Evolutionary conservation across 2,888 invertebrate genomes (phyloP), one percentile per base, ranked within the genome.

Genomic region (Epirrhoe tristata): DNA sequence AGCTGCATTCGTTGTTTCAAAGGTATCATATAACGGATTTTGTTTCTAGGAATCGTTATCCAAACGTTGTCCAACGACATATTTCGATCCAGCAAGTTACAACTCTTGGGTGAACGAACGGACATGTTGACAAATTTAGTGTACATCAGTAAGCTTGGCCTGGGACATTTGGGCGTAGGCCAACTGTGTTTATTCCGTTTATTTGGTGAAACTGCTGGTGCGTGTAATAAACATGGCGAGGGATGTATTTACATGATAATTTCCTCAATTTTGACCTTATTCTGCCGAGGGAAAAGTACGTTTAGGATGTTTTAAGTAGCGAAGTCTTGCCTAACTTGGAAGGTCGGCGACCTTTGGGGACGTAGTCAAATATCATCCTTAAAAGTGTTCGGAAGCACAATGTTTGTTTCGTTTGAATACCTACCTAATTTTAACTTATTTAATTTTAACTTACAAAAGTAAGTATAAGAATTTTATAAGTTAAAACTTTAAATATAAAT

Each of bases 101-200:
- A 66, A 69, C 72, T 75, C 67, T 69, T 72, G 66, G 67, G 67
- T 69, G 63, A 69, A 75, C 71, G 70, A 72, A 70, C 70, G 67
- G 77, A 77, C 80, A 81, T 79, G 81, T 83, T 87, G 81, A 85
- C 82, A 84, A 85, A 85, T 81, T 82, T 78, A 73, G 74, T 77
- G 72, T 76, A 76, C 74, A 76, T 77, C 83, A 81, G 76, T 74
- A 74, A 77, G 75, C 73, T 74, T 74, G 74, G 72, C 73, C 73
- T 66, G 75, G 71, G 71, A 73, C 74, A 76, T 84, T 86, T 90
- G 88, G 88, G 67, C 53, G 43, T 8, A 31, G 43, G 86, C 89
- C 90, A 90, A 89, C 80, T 83, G 76, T 82, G 82, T 83, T 80
- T 83, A 86, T 83, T 84, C 77, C 74, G 81, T 83, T 81, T 84